These are phyloP conservation scores for Litoditis marina DNA, from an alignment of 2,888 invertebrate species.

Conservation along the genomic window DNA sequence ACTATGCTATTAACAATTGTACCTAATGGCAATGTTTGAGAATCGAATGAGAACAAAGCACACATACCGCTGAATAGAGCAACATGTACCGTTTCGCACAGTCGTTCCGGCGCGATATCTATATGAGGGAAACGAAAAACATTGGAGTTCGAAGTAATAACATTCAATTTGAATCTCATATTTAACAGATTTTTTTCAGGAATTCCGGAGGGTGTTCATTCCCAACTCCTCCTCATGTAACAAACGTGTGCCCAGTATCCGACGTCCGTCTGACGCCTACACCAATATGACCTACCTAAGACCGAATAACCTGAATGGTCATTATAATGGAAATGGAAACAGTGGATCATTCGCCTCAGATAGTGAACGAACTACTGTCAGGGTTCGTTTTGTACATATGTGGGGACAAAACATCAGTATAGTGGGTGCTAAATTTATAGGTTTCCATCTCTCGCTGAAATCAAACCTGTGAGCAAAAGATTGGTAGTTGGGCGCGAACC, in stretches of 20 bases:
- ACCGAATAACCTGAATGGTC: constrained; percentile 12
- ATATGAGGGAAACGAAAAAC: too few relatives aligned
- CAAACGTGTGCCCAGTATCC: constrained; percentile 18
- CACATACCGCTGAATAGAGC: neutral
- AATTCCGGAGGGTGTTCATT: constrained; percentile 59
- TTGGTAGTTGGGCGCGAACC: too few relatives aligned
- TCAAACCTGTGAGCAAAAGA: too few relatives aligned
- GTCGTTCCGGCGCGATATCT: too few relatives aligned
- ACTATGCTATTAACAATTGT: neutral
- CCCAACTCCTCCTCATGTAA: constrained; percentile 38
- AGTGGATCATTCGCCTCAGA: constrained; percentile 3
- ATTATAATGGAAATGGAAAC: neutral
- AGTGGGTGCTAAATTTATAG: too few relatives aligned
- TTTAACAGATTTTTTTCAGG: constrained; percentile 33
- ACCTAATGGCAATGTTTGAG: too few relatives aligned
- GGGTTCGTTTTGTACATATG: constrained; percentile 8
- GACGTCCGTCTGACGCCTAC: constrained; percentile 44
- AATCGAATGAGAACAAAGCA: neutral
- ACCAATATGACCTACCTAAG: constrained; percentile 36
- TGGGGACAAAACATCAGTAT: too few relatives aligned
- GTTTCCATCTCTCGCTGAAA: too few relatives aligned
- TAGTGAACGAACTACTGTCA: constrained; percentile 16
- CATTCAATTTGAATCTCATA: too few relatives aligned
- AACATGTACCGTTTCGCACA: too few relatives aligned
- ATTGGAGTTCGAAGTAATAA: too few relatives aligned